Percentiles rank a stretch among this genome's conserved stretches.
These are phyloP conservation scores for Gandaritis pyraliata DNA, from an alignment of 2,888 invertebrate species.

Conservation along the genomic window DNA sequence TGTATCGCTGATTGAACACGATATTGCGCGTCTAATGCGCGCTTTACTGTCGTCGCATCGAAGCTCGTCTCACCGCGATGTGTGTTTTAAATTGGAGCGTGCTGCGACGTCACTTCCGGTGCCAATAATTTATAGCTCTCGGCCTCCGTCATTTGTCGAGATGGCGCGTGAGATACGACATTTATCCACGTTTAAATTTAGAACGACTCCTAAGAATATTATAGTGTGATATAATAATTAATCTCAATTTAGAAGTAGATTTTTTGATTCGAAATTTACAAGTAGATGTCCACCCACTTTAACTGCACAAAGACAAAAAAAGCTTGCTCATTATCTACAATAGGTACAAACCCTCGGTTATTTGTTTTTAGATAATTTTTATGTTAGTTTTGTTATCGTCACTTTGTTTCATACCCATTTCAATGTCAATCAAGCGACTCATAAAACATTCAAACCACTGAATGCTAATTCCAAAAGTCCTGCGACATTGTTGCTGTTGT, in stretches of 20 bases:
- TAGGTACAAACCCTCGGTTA: neutral
- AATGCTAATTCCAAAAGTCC: constrained; percentile 44
- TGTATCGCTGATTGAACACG: neutral
- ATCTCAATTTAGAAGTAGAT: constrained; percentile 36
- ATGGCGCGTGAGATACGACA: constrained; percentile 76
- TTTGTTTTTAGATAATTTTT: constrained; percentile 1
- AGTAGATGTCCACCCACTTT: too few species aligned
- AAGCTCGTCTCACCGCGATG: constrained; percentile 58
- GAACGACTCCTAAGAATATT: constrained; percentile 73
- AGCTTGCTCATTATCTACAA: too few species aligned
- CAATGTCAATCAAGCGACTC: constrained; percentile 27
- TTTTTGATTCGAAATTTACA: too few species aligned
- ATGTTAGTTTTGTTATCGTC: constrained; percentile 13
- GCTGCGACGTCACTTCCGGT: constrained; percentile 82
- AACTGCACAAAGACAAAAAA: too few species aligned
- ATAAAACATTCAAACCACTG: constrained; percentile 21
- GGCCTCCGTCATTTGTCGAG: constrained; percentile 77
- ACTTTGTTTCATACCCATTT: constrained; percentile 21
- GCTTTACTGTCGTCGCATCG: too few species aligned
- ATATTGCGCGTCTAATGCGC: too few species aligned
- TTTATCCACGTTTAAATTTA: constrained; percentile 76
- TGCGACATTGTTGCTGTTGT: constrained; percentile 58
- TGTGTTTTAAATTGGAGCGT: constrained; percentile 79
- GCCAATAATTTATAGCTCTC: constrained; percentile 80
- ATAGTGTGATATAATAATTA: constrained; percentile 64